phyloP scores from a whole-genome alignment of 2,888 invertebrate species.

The Drosophila kanekoi region DNA sequence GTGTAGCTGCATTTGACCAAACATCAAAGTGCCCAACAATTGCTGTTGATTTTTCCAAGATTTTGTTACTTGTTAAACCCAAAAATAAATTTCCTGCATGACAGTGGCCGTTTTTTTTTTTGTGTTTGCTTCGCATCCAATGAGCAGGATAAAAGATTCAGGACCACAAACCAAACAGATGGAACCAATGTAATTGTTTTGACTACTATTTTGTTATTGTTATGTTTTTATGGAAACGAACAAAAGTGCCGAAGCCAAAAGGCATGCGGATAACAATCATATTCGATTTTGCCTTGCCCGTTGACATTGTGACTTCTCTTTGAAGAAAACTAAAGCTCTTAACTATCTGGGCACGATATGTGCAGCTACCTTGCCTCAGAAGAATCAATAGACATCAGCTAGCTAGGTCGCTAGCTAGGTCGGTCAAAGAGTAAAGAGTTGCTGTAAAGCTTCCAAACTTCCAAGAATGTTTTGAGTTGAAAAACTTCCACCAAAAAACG shows the following conservation, averaged over 20 bases:
- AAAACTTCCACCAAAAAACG: slow-evolving; percentile 6
- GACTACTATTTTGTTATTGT: slow-evolving; percentile 50
- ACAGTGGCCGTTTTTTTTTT: slow-evolving; percentile 58
- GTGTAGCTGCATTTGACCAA: slow-evolving; percentile 14
- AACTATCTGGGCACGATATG: not conserved
- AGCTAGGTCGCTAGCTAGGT: no score
- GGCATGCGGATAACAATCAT: slow-evolving; percentile 4
- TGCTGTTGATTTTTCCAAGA: slow-evolving; percentile 66
- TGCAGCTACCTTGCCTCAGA: not conserved
- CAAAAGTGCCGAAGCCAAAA: slow-evolving; percentile 8
- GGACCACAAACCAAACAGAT: slow-evolving; percentile 28
- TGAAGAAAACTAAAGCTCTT: not conserved
- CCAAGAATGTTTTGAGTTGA: slow-evolving; percentile 5
- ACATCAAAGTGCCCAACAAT: slow-evolving; percentile 56
- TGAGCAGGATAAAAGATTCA: slow-evolving; percentile 27
- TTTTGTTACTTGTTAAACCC: slow-evolving; percentile 43
- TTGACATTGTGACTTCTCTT: slow-evolving; percentile 5
- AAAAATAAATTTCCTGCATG: slow-evolving; percentile 71
- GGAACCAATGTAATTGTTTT: slow-evolving; percentile 44
- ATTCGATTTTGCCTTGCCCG: not conserved
- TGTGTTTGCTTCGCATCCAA: not conserved
- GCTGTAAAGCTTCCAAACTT: not conserved
- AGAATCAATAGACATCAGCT: no score
- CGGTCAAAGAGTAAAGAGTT: no score
- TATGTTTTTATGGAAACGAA: slow-evolving; percentile 25